phyloP scores from a whole-genome alignment of 1,140 invertebrate genomes.

The Bombus ignitus region DNA sequence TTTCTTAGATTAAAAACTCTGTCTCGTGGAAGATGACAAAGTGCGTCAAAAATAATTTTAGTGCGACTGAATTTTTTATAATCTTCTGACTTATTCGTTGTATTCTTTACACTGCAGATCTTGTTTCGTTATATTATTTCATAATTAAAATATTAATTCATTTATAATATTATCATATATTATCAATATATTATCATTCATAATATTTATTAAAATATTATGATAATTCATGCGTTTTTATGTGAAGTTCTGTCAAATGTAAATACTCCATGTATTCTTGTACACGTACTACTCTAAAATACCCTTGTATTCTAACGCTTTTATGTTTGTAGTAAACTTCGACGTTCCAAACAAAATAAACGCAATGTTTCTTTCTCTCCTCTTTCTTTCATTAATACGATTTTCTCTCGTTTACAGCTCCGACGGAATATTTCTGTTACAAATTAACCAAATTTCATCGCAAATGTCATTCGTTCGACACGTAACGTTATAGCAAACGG shows the following conservation, averaged over 20 bases:
- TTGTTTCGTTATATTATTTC: too few relatives aligned
- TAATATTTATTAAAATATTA: too few relatives aligned
- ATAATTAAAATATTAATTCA: not conserved
- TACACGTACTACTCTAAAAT: too few relatives aligned
- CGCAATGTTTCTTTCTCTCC: too few relatives aligned
- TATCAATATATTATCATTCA: too few relatives aligned
- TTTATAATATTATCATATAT: too few relatives aligned
- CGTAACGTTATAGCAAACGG: not conserved
- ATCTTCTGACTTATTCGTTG: not conserved
- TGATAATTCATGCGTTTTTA: not conserved
- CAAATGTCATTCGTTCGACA: not conserved
- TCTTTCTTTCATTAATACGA: too few relatives aligned
- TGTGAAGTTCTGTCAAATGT: too few relatives aligned
- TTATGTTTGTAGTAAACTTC: too few relatives aligned
- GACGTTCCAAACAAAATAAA: too few relatives aligned
- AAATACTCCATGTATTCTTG: too few relatives aligned
- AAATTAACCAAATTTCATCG: not conserved
- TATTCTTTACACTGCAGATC: not conserved
- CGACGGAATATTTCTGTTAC: not conserved
- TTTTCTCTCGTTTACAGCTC: not conserved
- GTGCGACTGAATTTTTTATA: not conserved
- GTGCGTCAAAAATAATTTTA: not conserved
- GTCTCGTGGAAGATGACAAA: not conserved
- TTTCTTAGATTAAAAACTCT: not conserved
- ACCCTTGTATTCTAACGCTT: too few relatives aligned